Evolutionary conservation across 2,797 vertebrate species (phyloP).

Genomic region (Oryzias sinensis): DNA sequence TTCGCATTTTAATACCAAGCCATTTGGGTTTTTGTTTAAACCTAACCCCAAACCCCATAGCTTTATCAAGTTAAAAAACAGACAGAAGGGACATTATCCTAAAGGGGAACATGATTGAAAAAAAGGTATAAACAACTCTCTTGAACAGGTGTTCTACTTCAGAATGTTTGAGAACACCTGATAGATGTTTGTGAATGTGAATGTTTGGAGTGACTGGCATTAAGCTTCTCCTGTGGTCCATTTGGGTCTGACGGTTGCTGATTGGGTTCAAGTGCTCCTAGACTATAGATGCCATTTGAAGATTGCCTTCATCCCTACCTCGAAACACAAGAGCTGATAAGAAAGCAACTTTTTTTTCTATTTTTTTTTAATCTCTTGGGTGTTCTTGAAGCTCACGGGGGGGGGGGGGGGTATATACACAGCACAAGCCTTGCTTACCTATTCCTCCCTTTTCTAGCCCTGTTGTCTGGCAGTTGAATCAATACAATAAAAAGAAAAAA

Average conservation of each 20-base stretch:
- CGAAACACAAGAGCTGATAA: conserved; percentile 68
- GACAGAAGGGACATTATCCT: too few species aligned
- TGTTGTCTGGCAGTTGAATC: conserved; percentile 11
- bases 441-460: conserved; percentile 7
- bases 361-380: conserved; percentile 15
- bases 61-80: too few species aligned
- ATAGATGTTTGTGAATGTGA: conserved; percentile 47
- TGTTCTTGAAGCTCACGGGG: conserved; percentile 36
- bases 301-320: conserved; percentile 65
- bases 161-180: conserved; percentile 17
- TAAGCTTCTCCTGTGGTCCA: conserved; percentile 63
- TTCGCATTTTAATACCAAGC: too few species aligned
- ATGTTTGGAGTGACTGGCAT: conserved; percentile 57
- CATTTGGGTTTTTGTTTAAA: too few species aligned
- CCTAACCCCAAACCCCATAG: too few species aligned
- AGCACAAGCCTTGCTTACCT: conserved; percentile 20
- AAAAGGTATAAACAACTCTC: too few species aligned
- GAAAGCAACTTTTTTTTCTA: conserved; percentile 33
- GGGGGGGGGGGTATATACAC: conserved; percentile 24
- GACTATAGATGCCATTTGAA: conserved; percentile 67
- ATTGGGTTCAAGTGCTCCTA: conserved; percentile 72
- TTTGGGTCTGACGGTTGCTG: conserved; percentile 64
- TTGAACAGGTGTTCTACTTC: too few species aligned
- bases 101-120: too few species aligned
- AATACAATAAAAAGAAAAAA: conserved; percentile 24